Conservation (phyloP, 2,888 invertebrate genomes). For the Boloria euphrosyne region DNA sequence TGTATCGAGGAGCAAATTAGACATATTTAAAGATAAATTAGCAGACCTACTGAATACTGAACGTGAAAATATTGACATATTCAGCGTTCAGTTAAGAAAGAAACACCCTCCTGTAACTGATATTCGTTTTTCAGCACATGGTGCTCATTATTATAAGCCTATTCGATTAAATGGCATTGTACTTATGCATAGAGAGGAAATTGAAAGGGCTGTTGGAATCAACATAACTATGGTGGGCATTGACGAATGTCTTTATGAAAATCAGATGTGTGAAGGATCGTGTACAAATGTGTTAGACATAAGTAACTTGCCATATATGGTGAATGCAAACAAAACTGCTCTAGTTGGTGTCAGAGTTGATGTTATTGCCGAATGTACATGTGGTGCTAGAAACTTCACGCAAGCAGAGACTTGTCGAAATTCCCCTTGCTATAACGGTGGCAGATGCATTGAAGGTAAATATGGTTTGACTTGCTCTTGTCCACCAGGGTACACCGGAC, state of each 20-base stretch:
- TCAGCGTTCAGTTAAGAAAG: constrained; percentile 95
- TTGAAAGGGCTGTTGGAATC: constrained; percentile 96
- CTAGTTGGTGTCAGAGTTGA: constrained; percentile 97
- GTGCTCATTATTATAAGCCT: constrained; percentile 97
- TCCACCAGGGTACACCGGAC: constrained; percentile 95
- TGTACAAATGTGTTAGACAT: constrained; percentile 96
- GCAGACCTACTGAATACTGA: constrained; percentile 92
- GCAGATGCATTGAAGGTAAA: constrained; percentile 95
- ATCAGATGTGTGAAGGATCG: constrained; percentile 97
- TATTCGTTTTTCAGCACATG: constrained; percentile 96
- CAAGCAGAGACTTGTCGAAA: constrained; percentile 94
- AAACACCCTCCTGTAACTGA: constrained; percentile 95
- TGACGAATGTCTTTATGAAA: constrained; percentile 97
- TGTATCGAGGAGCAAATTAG: constrained; percentile 92
- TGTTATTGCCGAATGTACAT: constrained; percentile 95
- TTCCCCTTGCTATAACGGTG: constrained; percentile 97
- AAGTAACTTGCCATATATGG: constrained; percentile 95
- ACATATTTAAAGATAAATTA: constrained; percentile 93
- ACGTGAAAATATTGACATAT: constrained; percentile 95
- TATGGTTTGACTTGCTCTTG: constrained; percentile 95
- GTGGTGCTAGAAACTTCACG: constrained; percentile 95
- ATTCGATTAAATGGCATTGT: constrained; percentile 97
- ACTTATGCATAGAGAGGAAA: constrained; percentile 95
- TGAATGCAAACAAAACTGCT: constrained; percentile 98
- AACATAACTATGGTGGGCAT: constrained; percentile 99